Evolutionary conservation across 2,797 vertebrate genomes (phyloP), one percentile per base, ranked within the genome.

Genomic region (Triplophysa bombifrons): DNA sequence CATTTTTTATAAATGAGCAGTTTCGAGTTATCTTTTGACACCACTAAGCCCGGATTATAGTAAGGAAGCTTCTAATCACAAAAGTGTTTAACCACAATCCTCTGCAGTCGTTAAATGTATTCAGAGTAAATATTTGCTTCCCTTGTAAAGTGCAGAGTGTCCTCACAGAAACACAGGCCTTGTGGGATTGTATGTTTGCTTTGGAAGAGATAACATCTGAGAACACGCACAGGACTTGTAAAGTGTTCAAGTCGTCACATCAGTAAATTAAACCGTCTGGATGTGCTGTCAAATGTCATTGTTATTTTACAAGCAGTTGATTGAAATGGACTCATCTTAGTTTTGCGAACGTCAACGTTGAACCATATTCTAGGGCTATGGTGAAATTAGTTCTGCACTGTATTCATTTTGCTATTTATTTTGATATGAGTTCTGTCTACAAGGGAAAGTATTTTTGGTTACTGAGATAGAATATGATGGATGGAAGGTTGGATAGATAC

Each of bases 41-140:
- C 58, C 13, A 38, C 51, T 17, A 76, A 72, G 25, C 61, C n/a
- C 50, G 27, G 17, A 53, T 56, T 30, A 76, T 66, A 2, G 17
- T 50, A 20, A 71, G 82, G 66, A 80, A 73, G 78, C 78, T 80
- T 80, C 78, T 79, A 58, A 83, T 78, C 66, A 78, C 74, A 80
- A 74, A 66, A 67, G 73, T 77, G 41, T 86, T 80, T 76, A 78
- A 80, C 75, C 25, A 30, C 67, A 79, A 74, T 80, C 65, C 71
- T 79, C 68, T 55, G 17, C 60, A 71, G 58, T 82, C 66, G 20
- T 69, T 77, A 76, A 70, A 76, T 76, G 72, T 83, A 61, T 48
- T 82, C 84, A 85, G 84, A 85, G 58, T 90, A 92, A 92, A 92
- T 92, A 91, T 92, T 92, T 92, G 76, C 88, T 84, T 83, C 85